These are phyloP conservation scores for Diaphora mendica DNA, from an alignment of 2,888 invertebrate genomes.

Conservation along the genomic window DNA sequence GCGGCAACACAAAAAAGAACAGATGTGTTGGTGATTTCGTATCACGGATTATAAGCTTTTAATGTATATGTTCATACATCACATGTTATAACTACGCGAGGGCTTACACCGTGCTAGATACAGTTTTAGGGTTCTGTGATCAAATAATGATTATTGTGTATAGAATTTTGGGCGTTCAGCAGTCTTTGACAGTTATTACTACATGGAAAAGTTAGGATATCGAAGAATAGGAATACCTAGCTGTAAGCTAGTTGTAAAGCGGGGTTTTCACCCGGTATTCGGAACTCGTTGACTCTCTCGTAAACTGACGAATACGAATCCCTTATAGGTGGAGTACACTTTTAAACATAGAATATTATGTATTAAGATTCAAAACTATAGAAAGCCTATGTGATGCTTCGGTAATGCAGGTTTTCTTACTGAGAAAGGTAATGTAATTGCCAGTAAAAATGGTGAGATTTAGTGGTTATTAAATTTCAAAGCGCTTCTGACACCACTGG, in stretches of 20 bases:
- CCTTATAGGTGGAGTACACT: too few species aligned
- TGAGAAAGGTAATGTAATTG: neutral
- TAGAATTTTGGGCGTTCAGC: neutral
- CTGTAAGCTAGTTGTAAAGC: too few species aligned
- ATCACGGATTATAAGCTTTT: conserved; percentile 31
- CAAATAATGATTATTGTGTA: neutral
- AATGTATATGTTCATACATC: conserved; percentile 13
- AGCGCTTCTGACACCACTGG: neutral
- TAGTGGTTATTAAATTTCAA: neutral
- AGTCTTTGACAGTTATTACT: neutral
- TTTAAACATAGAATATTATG: too few species aligned
- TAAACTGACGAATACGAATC: too few species aligned
- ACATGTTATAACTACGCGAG: conserved; percentile 5
- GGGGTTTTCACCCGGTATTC: too few species aligned
- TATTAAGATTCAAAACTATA: too few species aligned
- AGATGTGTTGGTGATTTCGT: conserved; percentile 41
- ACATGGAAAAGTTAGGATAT: too few species aligned
- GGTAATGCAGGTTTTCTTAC: neutral
- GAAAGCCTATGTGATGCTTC: neutral
- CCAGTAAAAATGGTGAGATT: neutral
- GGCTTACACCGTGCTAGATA: conserved; percentile 6
- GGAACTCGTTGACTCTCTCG: too few species aligned
- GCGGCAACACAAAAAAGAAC: conserved; percentile 37
- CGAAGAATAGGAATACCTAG: too few species aligned
- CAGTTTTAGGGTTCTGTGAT: neutral